These are phyloP conservation scores for Tenebrio molitor DNA, from an alignment of 1,140 invertebrate genomes.

Conservation along the genomic window DNA sequence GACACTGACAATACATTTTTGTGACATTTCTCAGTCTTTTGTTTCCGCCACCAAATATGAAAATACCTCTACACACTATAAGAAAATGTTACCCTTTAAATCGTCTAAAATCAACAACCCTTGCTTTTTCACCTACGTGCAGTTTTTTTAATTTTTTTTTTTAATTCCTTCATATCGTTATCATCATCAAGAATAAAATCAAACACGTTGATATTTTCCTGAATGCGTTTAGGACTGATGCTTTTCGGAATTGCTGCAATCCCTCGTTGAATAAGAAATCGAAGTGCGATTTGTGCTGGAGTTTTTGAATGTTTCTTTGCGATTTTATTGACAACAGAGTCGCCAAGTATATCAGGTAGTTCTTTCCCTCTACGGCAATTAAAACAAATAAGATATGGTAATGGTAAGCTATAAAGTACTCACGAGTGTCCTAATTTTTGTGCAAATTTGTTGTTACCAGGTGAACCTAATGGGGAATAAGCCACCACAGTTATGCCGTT, in stretches of 20 bases:
- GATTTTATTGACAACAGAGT: too few relatives aligned
- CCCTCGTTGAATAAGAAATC: conserved; percentile 71
- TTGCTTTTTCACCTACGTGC: conserved; percentile 3
- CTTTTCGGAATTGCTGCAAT: conserved; percentile 77
- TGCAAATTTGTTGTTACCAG: conserved; percentile 70
- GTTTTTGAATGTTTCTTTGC: conserved; percentile 72
- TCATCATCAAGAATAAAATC: conserved; percentile 65
- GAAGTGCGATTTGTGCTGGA: conserved; percentile 74
- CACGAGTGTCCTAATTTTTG: conserved; percentile 63
- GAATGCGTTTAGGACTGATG: conserved; percentile 69
- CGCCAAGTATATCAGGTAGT: conserved; percentile 77
- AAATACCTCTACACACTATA: too few relatives aligned
- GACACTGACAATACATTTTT: too few relatives aligned
- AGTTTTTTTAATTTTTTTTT: too few relatives aligned
- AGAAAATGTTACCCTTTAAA: background rate
- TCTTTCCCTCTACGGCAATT: conserved; percentile 61
- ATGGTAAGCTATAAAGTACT: conserved; percentile 19
- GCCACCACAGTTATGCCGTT: conserved; percentile 83
- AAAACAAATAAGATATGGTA: too few relatives aligned
- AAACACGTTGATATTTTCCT: conserved; percentile 72
- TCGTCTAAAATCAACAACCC: conserved; percentile 49
- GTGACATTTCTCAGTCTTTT: too few relatives aligned
- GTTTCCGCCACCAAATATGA: too few relatives aligned
- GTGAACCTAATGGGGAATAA: conserved; percentile 85
- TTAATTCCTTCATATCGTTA: conserved; percentile 64